Conservation (phyloP, 2,797 vertebrate species). For the Streptopelia turtur region DNA sequence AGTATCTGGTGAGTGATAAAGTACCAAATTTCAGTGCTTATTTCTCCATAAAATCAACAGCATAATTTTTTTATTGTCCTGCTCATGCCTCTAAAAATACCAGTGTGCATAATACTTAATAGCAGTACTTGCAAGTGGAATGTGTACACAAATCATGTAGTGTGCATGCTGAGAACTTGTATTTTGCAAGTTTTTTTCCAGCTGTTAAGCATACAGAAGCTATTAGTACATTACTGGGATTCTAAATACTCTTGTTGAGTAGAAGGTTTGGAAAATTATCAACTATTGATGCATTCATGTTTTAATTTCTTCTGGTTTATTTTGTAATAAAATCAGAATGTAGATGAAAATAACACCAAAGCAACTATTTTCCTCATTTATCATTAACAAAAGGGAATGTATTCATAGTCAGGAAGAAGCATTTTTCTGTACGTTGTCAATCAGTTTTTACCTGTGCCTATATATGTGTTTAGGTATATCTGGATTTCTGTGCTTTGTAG, state of each 20-base stretch:
- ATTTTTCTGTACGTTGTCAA: conserved; percentile 27
- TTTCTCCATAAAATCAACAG: conserved; percentile 42
- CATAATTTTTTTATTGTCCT: conserved; percentile 63
- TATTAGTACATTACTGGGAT: conserved; percentile 15
- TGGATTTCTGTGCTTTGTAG: background rate
- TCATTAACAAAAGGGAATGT: background rate
- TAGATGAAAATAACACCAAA: conserved; percentile 3
- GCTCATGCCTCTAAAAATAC: conserved; percentile 17
- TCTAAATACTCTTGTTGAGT: conserved; percentile 39
- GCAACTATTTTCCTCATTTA: background rate
- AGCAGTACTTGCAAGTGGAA: conserved; percentile 41
- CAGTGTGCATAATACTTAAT: conserved; percentile 40
- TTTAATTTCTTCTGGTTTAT: conserved; percentile 30
- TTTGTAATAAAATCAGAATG: conserved; percentile 25
- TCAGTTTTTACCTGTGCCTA: background rate
- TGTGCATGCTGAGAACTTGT: conserved; percentile 48
- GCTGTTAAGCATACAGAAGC: conserved; percentile 33
- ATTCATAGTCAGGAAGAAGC: background rate
- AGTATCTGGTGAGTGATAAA: conserved; percentile 16
- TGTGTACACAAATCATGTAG: conserved; percentile 36
- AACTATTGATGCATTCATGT: conserved; percentile 23
- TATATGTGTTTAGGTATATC: background rate
- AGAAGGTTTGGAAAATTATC: conserved; percentile 28
- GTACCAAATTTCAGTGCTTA: conserved; percentile 13
- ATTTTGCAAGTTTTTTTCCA: conserved; percentile 25